A percentile compares a stretch with the other conserved stretches of the same genome.
These are phyloP conservation scores for Noctua pronuba DNA, from an alignment of 2,888 invertebrate genomes.

Conservation along the genomic window DNA sequence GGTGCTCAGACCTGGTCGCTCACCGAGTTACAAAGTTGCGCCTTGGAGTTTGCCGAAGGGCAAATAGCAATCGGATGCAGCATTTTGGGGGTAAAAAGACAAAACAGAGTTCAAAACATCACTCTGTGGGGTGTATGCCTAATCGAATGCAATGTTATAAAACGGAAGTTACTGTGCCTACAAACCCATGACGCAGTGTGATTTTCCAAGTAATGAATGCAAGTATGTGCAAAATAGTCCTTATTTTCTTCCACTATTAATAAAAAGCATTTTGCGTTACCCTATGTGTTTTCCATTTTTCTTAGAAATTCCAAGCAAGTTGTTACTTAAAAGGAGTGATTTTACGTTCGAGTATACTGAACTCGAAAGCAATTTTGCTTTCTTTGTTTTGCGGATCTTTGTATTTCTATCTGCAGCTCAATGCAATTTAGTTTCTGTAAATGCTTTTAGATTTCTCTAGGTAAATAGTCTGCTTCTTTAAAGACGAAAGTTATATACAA, in stretches of 20 bases:
- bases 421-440: not conserved
- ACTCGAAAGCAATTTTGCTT: not conserved
- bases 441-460: not conserved
- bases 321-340: constrained; percentile 3
- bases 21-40: no score
- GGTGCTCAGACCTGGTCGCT: no score
- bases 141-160: no score
- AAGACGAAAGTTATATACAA: not conserved
- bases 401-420: not conserved
- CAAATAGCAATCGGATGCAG: no score
- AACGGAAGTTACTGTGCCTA: no score
- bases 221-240: not conserved
- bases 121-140: no score
- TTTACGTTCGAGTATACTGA: not conserved
- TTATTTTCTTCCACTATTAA: no score
- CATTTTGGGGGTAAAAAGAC: no score
- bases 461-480: no score
- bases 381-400: not conserved
- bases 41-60: no score
- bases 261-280: not conserved
- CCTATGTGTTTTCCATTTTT: not conserved
- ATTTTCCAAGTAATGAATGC: not conserved
- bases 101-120: no score
- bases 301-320: not conserved
- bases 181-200: no score